These are phyloP conservation scores for Dromiciops gliroides DNA, from an alignment of 2,113 vertebrate genomes.

Conservation along the genomic window DNA sequence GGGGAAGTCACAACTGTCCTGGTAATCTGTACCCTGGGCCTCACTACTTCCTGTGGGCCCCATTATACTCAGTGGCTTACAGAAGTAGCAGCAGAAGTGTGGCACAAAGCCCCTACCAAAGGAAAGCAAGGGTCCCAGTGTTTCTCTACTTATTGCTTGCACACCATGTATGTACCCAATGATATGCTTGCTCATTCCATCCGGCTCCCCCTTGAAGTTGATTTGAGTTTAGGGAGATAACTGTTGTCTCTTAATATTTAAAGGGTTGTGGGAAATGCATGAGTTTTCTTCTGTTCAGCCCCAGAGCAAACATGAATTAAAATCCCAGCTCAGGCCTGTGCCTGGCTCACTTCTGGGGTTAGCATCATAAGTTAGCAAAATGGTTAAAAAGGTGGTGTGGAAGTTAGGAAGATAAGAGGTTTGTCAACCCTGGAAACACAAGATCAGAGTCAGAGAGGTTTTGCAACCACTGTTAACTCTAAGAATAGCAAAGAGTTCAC, in stretches of 20 bases:
- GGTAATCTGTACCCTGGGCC: fast-evolving
- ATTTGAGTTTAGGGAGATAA: not conserved
- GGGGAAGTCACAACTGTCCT: not conserved
- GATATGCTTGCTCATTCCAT: not conserved
- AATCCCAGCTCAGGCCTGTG: not conserved
- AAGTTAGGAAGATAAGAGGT: not conserved
- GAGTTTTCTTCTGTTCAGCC: not conserved
- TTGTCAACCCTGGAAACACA: no score
- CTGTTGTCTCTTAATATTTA: not conserved
- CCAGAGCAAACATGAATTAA: not conserved
- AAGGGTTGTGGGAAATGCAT: not conserved
- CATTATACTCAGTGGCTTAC: not conserved
- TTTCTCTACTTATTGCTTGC: not conserved
- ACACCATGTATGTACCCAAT: not conserved
- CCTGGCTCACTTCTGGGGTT: not conserved
- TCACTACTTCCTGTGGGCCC: not conserved
- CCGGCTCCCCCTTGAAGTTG: not conserved
- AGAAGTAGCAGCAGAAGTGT: not conserved
- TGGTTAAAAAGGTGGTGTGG: not conserved
- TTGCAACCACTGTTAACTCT: no score
- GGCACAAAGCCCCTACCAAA: not conserved
- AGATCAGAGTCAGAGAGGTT: no score
- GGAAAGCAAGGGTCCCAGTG: not conserved
- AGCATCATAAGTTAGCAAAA: not conserved
- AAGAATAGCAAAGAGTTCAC: no score